These are phyloP conservation scores for Troides helena DNA, from an alignment of 2,888 invertebrate genomes.

Conservation along the genomic window DNA sequence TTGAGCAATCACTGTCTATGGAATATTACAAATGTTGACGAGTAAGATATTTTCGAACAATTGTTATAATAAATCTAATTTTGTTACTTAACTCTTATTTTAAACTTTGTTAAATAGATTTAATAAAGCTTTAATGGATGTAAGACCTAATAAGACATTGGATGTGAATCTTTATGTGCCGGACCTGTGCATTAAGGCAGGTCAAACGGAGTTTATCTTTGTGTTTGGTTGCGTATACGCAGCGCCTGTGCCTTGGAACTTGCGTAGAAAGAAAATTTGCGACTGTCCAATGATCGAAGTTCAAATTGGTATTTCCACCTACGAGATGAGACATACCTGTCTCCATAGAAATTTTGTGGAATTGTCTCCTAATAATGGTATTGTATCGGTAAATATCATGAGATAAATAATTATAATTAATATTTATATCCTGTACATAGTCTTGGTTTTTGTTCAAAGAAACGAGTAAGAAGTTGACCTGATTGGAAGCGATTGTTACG, in stretches of 20 bases:
- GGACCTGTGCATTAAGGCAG: slow-evolving; percentile 57
- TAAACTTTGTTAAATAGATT: slow-evolving; percentile 47
- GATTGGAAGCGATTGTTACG: no score
- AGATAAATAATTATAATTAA: neutral
- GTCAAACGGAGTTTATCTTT: slow-evolving; percentile 58
- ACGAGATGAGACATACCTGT: slow-evolving; percentile 66
- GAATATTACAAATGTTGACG: slow-evolving; percentile 68
- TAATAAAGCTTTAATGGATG: slow-evolving; percentile 60
- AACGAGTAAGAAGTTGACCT: no score
- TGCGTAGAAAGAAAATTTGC: slow-evolving; percentile 68
- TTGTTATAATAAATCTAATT: neutral
- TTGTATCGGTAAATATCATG: slow-evolving; percentile 55
- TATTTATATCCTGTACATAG: no score
- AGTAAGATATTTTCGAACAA: slow-evolving; percentile 50
- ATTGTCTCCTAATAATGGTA: slow-evolving; percentile 55
- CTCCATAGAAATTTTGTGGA: slow-evolving; percentile 60
- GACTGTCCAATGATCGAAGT: slow-evolving; percentile 69
- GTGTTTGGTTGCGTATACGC: slow-evolving; percentile 62
- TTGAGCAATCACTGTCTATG: slow-evolving; percentile 72
- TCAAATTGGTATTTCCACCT: slow-evolving; percentile 63
- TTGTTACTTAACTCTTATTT: slow-evolving; percentile 1
- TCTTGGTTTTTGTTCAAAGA: no score
- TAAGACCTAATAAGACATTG: slow-evolving; percentile 60
- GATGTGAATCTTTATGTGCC: slow-evolving; percentile 62
- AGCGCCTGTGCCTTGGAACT: slow-evolving; percentile 58